A percentile compares a stretch with the other conserved stretches of the same genome.
These are phyloP conservation scores for Drosophila pegasa DNA, from an alignment of 2,888 invertebrate species.

Conservation along the genomic window DNA sequence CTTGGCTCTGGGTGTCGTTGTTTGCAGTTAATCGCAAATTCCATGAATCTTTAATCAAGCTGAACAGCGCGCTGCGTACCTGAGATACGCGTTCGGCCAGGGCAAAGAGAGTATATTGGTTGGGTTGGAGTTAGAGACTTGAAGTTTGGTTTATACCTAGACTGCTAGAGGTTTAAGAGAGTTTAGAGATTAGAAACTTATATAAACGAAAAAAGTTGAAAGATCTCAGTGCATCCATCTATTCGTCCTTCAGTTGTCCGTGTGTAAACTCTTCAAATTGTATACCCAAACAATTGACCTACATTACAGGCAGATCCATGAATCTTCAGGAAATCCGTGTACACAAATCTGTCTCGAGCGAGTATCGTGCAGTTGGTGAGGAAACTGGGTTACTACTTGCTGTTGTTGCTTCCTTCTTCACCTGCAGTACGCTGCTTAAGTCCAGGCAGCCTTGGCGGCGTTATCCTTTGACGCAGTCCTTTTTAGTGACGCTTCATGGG, in stretches of 20 bases:
- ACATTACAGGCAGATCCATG: neutral
- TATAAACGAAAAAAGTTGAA: no score
- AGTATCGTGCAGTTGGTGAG: neutral
- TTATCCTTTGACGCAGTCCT: slow-evolving; percentile 69
- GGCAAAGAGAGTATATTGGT: neutral
- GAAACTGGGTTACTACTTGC: neutral
- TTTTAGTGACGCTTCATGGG: slow-evolving; percentile 66
- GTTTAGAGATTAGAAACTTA: no score
- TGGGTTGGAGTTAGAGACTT: neutral
- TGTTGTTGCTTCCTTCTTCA: neutral
- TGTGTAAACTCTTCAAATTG: no score
- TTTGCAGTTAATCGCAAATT: slow-evolving; percentile 71
- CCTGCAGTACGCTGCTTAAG: slow-evolving; percentile 15
- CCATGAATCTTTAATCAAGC: slow-evolving; percentile 70
- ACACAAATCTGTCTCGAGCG: neutral
- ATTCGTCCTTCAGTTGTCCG: no score
- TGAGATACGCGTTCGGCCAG: neutral
- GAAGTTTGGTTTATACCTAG: neutral
- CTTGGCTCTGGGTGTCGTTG: slow-evolving; percentile 26
- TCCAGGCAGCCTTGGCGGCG: slow-evolving; percentile 36
- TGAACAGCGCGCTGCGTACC: slow-evolving; percentile 25
- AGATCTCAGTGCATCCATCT: no score
- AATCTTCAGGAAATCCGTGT: fast-evolving
- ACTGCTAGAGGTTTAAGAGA: no score
- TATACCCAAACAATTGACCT: no score